Base-by-base conservation (phyloP, 2,888 invertebrate species). In the Ephialtes manifestator region DNA sequence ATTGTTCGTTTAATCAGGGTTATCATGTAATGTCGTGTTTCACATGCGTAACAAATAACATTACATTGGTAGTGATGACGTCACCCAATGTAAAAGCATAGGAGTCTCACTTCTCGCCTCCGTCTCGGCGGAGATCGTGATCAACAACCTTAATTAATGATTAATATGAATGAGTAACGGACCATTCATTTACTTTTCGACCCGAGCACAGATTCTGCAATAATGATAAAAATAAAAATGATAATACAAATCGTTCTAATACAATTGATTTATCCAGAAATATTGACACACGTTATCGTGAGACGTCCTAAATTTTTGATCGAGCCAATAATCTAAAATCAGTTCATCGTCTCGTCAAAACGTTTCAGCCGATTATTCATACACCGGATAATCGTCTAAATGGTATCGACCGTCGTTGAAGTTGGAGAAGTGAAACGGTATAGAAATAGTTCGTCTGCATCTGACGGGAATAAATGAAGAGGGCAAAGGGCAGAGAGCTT, bases 381-480 rank as follows among this genome's bases (percentile, higher is more conserved):
- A 46, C 4, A 46, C 15, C 46, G 46, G 15, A 13, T 24, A 20
- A 13, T 58, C 58, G 24, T 20, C 58, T 4, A 11, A 58, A 58
- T 31, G 13, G 20, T 35, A 75, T 79, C 63, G 63, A 75, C 53
- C 65, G 58, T 43, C 46, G 60, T 60, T 20, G 1, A 35, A 2
- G 31, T 48, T 10, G 5, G 60, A 53, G 20, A 39, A 28, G 28
- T 18, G 18, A 13, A 18, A 39, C 10, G 13, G 24, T 63, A 43
- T 28, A 48, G 74, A 84, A 67, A 55, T 70, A 55, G 43, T 31
- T 51, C 53, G 71, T 82, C 82, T 85, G 85, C 67, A 51, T 58
- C 35, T 65, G 82, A 82, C 79, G 76, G 75, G 71, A 80, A 82
- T 85, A 82, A 79, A 85, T 82, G 75, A 80, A 60, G 53, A 79